phyloP scores from a whole-genome alignment of 2,888 invertebrate species.

The Shargacucullia verbasci region DNA sequence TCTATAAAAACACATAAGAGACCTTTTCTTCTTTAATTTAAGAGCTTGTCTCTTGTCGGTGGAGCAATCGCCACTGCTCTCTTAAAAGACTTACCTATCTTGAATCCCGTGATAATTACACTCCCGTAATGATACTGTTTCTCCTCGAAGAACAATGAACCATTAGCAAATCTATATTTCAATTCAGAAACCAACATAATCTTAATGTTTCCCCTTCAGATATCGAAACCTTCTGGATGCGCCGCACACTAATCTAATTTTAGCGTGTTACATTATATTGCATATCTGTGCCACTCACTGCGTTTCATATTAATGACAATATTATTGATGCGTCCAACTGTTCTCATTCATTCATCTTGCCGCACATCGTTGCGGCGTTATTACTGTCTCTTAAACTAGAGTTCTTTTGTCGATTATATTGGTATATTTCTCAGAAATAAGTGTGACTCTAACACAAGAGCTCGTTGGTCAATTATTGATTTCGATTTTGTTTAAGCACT shows the following conservation, averaged over 20 bases:
- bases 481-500: no score
- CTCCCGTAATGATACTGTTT: conserved; percentile 1
- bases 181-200: conserved; percentile 18
- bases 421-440: no score
- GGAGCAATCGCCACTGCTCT: no score
- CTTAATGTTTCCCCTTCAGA: conserved; percentile 48
- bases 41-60: no score
- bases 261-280: conserved; percentile 41
- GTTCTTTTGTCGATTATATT: not conserved
- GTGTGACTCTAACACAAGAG: conserved; percentile 2
- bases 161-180: conserved; percentile 2
- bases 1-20: no score
- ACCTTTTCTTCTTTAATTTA: no score
- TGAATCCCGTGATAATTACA: no score
- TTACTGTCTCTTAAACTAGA: conserved; percentile 11
- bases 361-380: conserved; percentile 33
- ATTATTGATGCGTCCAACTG: conserved; percentile 67
- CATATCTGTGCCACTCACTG: conserved; percentile 45
- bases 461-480: no score
- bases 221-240: conserved; percentile 12
- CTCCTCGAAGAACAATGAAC: conserved; percentile 12
- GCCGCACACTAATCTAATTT: conserved; percentile 28
- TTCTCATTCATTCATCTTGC: conserved; percentile 62
- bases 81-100: no score
- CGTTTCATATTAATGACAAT: conserved; percentile 46